Base-by-base conservation (phyloP, 2,888 invertebrate genomes). In the Acrocyrtus sp. region DNA sequence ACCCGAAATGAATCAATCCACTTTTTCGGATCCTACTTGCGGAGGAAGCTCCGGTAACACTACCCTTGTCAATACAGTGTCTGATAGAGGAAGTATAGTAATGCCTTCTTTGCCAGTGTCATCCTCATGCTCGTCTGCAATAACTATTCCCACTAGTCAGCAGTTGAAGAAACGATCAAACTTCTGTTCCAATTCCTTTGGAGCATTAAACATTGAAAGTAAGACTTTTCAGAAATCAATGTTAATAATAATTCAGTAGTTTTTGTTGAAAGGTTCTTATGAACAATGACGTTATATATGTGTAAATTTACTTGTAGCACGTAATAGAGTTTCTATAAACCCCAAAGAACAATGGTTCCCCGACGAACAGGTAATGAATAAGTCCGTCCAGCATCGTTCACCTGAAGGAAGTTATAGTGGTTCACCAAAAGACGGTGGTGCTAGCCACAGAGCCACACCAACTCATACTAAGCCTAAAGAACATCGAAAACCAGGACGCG, bases 1-100 rank as follows among this genome's bases (percentile, higher is more conserved):
- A 85, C 94, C 94, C 0, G 94, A 94, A 83, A 92, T 94, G 82
- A 91, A 92, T 85, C 92, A 93, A 27, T 61, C 73, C 2, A 73
- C 67, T 89, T 89, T 51, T 86, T 89, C 21, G 87, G 88, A 0
- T 90, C 90, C 45, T 29, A 54, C 15, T 41, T 43, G 53, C 3
- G 57, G 58, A 10, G 57, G 48, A 10, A 51, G 26, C 26, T 21
- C n/a, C 51, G 19, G n/a, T n/a, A 50, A 22, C 2, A 53, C 19
- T n/a, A 19, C 47, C 0, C 12, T 41, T 12, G 1, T 15, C 17
- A 65, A 24, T 24, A 47, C 34, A 26, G 8, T 57, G 5, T 58
- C 63, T 10, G 57, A 60, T 3, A 45, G 47, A 3, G 22, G 57
- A 6, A 68, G 69, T 24, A 48, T 63, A 26, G 48, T 68, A n/a